phyloP scores from a whole-genome alignment of 2,797 vertebrate species.

The Alosa sapidissima region DNA sequence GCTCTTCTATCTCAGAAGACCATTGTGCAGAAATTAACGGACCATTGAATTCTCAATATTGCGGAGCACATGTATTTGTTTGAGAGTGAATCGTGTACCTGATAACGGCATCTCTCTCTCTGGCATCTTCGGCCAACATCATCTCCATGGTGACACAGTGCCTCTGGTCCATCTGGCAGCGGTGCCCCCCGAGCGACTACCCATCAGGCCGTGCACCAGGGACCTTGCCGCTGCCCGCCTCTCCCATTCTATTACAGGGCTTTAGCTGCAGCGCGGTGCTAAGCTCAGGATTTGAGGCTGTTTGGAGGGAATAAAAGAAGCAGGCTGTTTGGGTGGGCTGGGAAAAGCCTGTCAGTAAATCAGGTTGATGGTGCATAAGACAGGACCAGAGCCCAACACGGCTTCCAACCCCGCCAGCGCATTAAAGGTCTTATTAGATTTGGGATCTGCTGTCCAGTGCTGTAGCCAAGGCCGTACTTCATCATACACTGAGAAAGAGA shows the following conservation, averaged over 20 bases:
- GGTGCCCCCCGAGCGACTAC: neutral
- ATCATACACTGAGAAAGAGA: constrained; percentile 28
- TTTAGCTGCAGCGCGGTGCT: constrained; percentile 45
- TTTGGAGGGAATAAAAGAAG: constrained; percentile 42
- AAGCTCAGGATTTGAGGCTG: constrained; percentile 61
- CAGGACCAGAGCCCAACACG: constrained; percentile 38
- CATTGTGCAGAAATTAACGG: neutral
- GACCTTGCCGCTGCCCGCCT: neutral
- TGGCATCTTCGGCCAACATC: neutral
- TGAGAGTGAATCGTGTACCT: neutral
- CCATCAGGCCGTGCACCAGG: neutral
- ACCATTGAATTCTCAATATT: neutral
- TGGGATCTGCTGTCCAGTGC: constrained; percentile 45
- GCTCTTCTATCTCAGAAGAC: neutral
- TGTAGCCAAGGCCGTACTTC: constrained; percentile 43
- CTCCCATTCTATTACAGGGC: constrained; percentile 47
- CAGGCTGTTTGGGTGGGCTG: constrained; percentile 29
- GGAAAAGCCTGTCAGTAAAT: constrained; percentile 44
- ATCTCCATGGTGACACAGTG: constrained; percentile 17
- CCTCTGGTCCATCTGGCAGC: neutral
- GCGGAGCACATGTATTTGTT: neutral
- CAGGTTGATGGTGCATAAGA: constrained; percentile 47
- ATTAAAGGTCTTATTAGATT: constrained; percentile 51
- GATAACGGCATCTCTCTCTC: neutral
- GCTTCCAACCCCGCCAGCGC: constrained; percentile 28